Evolutionary conservation across 2,888 invertebrate genomes (phyloP).

Genomic region (Drosophila gaucha): DNA sequence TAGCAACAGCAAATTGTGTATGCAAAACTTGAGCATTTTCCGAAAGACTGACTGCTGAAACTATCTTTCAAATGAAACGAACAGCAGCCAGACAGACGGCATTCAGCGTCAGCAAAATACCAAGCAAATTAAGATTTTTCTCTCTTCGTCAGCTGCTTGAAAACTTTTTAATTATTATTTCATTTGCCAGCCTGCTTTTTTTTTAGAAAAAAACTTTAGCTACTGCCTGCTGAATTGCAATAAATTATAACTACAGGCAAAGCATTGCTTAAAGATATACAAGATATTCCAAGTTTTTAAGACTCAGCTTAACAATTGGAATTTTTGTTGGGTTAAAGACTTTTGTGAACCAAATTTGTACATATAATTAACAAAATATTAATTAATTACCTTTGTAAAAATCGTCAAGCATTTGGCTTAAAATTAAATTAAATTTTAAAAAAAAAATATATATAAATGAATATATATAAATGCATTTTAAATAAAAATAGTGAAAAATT

Average conservation of each 20-base stretch:
- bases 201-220: not conserved
- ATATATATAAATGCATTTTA: not conserved
- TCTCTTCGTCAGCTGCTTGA: conserved; percentile 7
- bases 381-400: not conserved
- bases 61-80: not conserved
- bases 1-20: conserved; percentile 17
- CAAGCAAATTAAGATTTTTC: conserved; percentile 10
- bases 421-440: not conserved
- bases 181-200: not conserved
- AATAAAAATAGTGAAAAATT: not conserved
- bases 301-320: too few species aligned
- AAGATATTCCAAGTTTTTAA: too few species aligned
- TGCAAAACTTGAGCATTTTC: conserved; percentile 31
- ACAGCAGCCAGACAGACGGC: not conserved
- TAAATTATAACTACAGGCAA: not conserved
- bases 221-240: not conserved
- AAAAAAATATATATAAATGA: not conserved
- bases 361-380: too few species aligned
- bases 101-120: not conserved
- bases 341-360: too few species aligned
- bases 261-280: too few species aligned
- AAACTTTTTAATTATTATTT: conserved; percentile 52
- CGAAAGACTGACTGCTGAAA: conserved; percentile 7
- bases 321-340: too few species aligned
- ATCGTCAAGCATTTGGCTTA: too few species aligned